Evolutionary conservation across 2,797 vertebrate genomes (phyloP).

Genomic region (Neoniphon sammara): DNA sequence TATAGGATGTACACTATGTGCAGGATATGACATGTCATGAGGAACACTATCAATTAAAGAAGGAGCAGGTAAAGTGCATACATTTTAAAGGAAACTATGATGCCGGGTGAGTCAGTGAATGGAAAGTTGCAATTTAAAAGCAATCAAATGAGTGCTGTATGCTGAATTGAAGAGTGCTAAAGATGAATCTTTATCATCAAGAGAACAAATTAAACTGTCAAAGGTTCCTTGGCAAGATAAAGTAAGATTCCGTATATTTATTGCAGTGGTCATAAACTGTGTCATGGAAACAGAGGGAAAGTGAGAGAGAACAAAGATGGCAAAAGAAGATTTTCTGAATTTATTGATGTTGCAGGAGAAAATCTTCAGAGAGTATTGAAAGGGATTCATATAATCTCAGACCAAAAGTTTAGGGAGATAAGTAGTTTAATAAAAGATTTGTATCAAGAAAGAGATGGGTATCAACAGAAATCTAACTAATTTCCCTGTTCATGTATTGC

Average conservation of each 20-base stretch:
- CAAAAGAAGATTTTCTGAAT: conserved; percentile 53
- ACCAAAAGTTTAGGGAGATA: conserved; percentile 26
- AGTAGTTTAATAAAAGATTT: neutral
- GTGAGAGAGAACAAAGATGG: conserved; percentile 55
- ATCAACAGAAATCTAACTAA: conserved; percentile 21
- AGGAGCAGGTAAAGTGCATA: neutral
- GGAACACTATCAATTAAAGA: conserved; percentile 12
- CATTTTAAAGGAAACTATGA: neutral
- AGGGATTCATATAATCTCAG: conserved; percentile 39
- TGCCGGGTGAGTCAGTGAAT: conserved; percentile 13
- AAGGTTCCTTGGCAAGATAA: conserved; percentile 21
- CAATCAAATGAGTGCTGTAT: conserved; percentile 10
- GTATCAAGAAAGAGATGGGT: neutral
- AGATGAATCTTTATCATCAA: conserved; percentile 19
- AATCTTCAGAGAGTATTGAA: conserved; percentile 28
- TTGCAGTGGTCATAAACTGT: conserved; percentile 36
- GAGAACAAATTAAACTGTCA: conserved; percentile 45
- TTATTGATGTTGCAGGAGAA: conserved; percentile 40
- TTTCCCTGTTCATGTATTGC: too few species aligned
- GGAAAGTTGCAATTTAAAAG: conserved; percentile 3
- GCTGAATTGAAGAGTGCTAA: conserved; percentile 18
- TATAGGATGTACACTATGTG: neutral
- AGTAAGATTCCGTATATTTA: neutral
- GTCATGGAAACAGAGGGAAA: conserved; percentile 49
- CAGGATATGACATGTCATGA: neutral